phyloP scores from a whole-genome alignment of 2,113 vertebrate genomes.

The Seriola rivoliana region DNA sequence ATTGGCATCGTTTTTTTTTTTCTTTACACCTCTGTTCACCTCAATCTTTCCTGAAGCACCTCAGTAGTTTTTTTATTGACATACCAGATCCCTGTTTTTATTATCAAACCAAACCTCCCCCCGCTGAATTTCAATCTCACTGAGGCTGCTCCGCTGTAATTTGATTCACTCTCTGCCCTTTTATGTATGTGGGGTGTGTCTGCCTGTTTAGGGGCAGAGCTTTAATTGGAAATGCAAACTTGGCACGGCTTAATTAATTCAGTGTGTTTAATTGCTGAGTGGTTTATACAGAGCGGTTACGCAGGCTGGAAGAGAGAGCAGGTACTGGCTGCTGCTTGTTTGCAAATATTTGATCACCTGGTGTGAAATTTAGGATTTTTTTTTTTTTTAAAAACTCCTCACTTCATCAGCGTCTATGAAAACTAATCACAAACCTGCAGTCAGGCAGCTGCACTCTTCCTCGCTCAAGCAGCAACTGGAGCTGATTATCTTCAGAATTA shows the following conservation, averaged over 20 bases:
- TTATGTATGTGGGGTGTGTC: conserved; percentile 40
- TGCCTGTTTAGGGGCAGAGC: conserved; percentile 27
- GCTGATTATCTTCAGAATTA: conserved; percentile 21
- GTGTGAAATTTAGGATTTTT: conserved; percentile 14
- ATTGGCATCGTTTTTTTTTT: conserved; percentile 9
- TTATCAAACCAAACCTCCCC: conserved; percentile 54
- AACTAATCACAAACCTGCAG: not conserved
- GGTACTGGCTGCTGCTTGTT: conserved; percentile 12
- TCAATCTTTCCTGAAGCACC: conserved; percentile 39
- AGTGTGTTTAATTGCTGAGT: conserved; percentile 61
- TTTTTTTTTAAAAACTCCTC: not conserved
- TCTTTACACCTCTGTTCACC: conserved; percentile 27
- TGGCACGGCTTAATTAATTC: conserved; percentile 67
- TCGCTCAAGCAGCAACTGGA: not conserved
- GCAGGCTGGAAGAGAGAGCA: conserved; percentile 12
- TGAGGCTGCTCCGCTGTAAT: conserved; percentile 35
- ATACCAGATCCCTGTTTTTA: conserved; percentile 53
- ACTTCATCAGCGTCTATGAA: conserved; percentile 21
- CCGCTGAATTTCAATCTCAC: conserved; percentile 50
- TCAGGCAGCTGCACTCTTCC: not conserved
- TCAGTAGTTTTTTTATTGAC: conserved; percentile 47
- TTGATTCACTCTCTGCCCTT: conserved; percentile 62
- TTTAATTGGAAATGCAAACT: conserved; percentile 75
- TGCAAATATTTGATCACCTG: conserved; percentile 49
- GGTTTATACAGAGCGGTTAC: conserved; percentile 43